Conservation (phyloP, 2,888 invertebrate species). For the Smittia sp. region DNA sequence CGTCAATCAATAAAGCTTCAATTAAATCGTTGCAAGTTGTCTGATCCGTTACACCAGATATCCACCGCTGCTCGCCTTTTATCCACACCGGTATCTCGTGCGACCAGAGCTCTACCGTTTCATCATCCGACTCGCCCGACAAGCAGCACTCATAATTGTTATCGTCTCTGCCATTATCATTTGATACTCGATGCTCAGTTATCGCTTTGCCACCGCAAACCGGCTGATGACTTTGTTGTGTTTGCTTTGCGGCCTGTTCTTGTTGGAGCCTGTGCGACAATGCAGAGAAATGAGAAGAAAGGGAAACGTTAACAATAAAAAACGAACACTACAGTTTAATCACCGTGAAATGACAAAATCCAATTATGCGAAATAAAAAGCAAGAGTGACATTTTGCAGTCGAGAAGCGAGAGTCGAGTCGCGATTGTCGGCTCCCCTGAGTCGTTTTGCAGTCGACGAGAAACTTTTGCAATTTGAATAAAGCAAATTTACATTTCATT, state of each 20-base stretch:
- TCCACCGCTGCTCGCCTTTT: constrained; percentile 74
- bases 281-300: background rate
- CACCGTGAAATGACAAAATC: constrained; percentile 33
- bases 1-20: constrained; percentile 64
- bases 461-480: constrained; percentile 31
- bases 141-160: constrained; percentile 29
- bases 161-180: background rate
- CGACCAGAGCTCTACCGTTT: constrained; percentile 47
- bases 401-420: background rate
- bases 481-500: constrained; percentile 36
- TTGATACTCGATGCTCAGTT: background rate
- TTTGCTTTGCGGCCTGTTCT: constrained; percentile 24
- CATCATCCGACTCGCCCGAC: constrained; percentile 41
- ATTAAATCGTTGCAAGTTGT: constrained; percentile 80
- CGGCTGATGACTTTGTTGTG: constrained; percentile 11
- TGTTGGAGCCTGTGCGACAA: background rate
- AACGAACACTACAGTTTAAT: constrained; percentile 13
- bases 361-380: constrained; percentile 34
- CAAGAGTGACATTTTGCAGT: constrained; percentile 13
- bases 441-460: background rate
- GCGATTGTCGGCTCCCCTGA: no score
- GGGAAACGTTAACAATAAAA: background rate
- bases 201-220: background rate
- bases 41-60: constrained; percentile 70
- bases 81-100: constrained; percentile 74